Evolutionary conservation across 1,140 invertebrate genomes (phyloP), one percentile per base, ranked within the genome.

Genomic region (Danaus plexippus): DNA sequence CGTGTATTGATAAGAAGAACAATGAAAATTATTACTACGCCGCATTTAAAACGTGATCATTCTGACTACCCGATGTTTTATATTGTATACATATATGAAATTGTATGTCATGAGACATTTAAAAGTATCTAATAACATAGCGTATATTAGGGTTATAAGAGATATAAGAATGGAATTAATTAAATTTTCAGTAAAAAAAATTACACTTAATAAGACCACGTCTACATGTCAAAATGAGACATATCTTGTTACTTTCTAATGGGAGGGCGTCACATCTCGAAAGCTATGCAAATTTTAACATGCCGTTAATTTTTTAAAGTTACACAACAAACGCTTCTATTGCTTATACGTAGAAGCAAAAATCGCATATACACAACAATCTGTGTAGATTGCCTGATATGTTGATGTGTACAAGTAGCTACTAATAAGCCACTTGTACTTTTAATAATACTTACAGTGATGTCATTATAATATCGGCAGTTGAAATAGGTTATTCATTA

Each of bases 401-500:
- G 59, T 60, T 54, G 63, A 61, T 55, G 61, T 53, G 59, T 67
- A 63, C 68, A 60, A 57, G 60, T 67, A 61, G 63, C 53, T 59
- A 61, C 63, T 74, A 74, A 71, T 69, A 74, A 71, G 71, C 61
- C 61, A 74, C 69, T 74, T 67, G 69, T 69, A 69, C 51, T 67
- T 67, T 74, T 74, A 69, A 69, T 71, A 69, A 73, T 67, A 65
- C 66, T 67, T 59, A 45, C 53, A 63, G 57, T 49, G 59, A 53
- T 59, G 56, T 66, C 63, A 64, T 71, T 68, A 71, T 54, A 66
- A 68, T 71, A 71, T 71, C 52, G 67, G 58, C 64, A 61, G 62
- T 42, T 57, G 52, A 54, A 55, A 60, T 64, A 64, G 54, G 57
- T 60, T 55, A 55, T 63, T 63, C 61, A 52, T 47, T 53, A 63